A percentile compares a stretch with the other conserved stretches of the same genome.
These are phyloP conservation scores for Pogonognathellus flavescens DNA, from an alignment of 1,140 invertebrate genomes.

Conservation along the genomic window DNA sequence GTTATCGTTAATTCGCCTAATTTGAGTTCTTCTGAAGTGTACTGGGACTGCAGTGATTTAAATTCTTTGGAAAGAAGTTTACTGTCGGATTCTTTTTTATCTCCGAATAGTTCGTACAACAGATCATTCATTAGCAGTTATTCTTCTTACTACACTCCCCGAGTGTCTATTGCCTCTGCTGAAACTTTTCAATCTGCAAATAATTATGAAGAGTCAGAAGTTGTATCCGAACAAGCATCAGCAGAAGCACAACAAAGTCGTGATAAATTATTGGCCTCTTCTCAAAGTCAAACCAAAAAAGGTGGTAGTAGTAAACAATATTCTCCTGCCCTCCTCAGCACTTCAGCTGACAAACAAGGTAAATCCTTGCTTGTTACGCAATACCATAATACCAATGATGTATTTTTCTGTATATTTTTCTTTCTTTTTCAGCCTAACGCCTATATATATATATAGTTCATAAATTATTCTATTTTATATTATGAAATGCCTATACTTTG, in stretches of 20 bases:
- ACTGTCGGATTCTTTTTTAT: conserved; percentile 48
- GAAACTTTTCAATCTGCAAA: conserved; percentile 45
- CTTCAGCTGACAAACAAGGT: not conserved
- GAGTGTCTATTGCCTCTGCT: conserved; percentile 55
- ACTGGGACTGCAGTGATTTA: conserved; percentile 62
- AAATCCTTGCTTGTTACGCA: not conserved
- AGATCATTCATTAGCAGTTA: conserved; percentile 36
- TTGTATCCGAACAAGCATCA: not conserved
- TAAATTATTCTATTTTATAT: too few species aligned
- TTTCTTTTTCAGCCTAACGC: too few species aligned
- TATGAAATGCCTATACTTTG: too few species aligned
- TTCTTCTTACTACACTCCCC: conserved; percentile 37
- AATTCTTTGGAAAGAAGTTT: conserved; percentile 53
- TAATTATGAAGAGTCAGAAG: conserved; percentile 39
- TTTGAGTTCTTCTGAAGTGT: conserved; percentile 52
- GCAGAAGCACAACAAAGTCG: not conserved
- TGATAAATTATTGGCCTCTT: not conserved
- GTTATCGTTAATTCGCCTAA: conserved; percentile 6
- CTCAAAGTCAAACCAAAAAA: not conserved
- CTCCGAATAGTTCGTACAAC: conserved; percentile 44
- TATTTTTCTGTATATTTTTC: too few species aligned
- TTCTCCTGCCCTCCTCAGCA: not conserved
- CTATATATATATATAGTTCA: too few species aligned
- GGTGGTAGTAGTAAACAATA: conserved; percentile 19
- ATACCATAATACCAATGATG: not conserved